Evolutionary conservation across 2,888 invertebrate genomes (phyloP), one percentile per base, ranked within the genome.

Genomic region (Epistrophe grossulariae): DNA sequence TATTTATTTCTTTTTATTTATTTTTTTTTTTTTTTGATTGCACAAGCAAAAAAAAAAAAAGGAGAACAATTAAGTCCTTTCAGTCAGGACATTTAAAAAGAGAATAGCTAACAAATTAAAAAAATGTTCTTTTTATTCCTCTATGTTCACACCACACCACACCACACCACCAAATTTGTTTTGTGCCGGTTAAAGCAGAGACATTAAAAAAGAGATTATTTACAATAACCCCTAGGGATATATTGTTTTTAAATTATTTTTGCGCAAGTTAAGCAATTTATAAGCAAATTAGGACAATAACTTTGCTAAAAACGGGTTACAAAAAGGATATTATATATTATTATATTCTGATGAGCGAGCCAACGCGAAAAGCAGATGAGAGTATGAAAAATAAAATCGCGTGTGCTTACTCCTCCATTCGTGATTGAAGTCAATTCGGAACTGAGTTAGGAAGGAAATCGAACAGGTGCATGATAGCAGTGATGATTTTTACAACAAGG

Each of bases 391-490:
- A 28, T 11, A 10, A 59, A 82, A n/a, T 45, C 60, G 83, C 71
- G 71, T 45, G 64, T 48, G 66, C 74, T 83, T 79, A 64, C 52
- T 59, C 74, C 52, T 59, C 74, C 78, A 48, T 76, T 71, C 79
- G 31, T 59, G 79, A 38, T 83, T 64, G 72, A 66, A 59, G 76
- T 60, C 60, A 68, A 79, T 57, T 87, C 83, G 76, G n/a, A 83
- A 87, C 87, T 87, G 60, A 77, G 55, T 68, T 60, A 77, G 77
- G 76, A 72, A 80, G 55, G 79, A 76, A 83, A 66, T 87, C 83
- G 87, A 83, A 87, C 87, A 87, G 87, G 87, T 87, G 87, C 74
- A 57, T 60, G 78, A 64, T 77, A 80, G 77, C 68, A 62, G 60
- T 17, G 50, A 31, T 40, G 31, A 31, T n/a, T 28, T 17, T 17